Base-by-base conservation (phyloP, 2,888 invertebrate species). In the Acanthoscelides obtectus region DNA sequence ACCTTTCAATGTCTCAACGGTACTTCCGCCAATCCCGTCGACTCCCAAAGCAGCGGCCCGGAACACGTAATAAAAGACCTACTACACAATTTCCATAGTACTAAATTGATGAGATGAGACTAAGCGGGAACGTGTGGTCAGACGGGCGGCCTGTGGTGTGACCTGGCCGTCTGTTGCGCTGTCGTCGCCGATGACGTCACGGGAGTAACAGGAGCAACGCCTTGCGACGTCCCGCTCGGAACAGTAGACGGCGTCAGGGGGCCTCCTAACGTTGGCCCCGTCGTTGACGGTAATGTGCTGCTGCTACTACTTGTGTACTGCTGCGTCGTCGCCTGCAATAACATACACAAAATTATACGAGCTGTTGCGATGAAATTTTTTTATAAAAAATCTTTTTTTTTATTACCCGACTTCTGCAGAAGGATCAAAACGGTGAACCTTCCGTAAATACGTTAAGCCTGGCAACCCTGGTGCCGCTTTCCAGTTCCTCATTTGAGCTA, bases 51-150 rank as follows among this genome's bases (percentile, higher is more conserved):
- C n/a, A 45, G 45, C 45, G 45, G 45, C 45, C 6, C 45, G 12
- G 45, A 45, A 45, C 45, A n/a, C n/a, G n/a, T n/a, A 45, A 45
- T 45, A 45, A 45, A 45, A 45, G 12, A 45, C 45, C 45, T 45
- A 45, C 45, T 45, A 45, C 8, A 45, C 45, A 45, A 45, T 12
- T 45, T 45, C 45, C 45, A 45, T 45, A 45, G 45, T 45, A 45
- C 45, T 45, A 45, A 45, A 45, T 45, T 45, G 45, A 6, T 45
- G 45, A 45, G 6, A 6, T 1, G 45, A 6, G 45, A 83, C 85
- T 84, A 85, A 81, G 76, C 77, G 80, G 80, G 77, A 80, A 83
- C 83, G 83, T 82, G 80, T 80, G 84, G 85, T 85, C 85, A 86
- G 83, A 85, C 84, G 77, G 80, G 79, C 73, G 84, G 81, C 45